These are phyloP conservation scores for Ianthella basta DNA, from an alignment of 37 sponge, comb jelly and placozoan genomes.

Conservation along the genomic window DNA sequence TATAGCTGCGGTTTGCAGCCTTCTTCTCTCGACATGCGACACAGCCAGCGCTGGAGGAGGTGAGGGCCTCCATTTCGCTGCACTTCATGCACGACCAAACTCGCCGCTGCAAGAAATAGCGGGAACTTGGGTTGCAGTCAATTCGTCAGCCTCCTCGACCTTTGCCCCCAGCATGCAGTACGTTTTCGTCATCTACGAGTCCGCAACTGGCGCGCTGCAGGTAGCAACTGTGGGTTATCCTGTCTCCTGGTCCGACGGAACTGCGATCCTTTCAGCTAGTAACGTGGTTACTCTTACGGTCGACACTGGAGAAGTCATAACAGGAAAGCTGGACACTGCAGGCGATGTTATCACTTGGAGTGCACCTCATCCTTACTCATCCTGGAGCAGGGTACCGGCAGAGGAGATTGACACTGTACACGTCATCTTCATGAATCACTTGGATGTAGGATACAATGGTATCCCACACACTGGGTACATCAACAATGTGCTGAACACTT, in stretches of 20 bases:
- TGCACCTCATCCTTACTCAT: not conserved
- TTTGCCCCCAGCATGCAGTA: not conserved
- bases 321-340: not conserved
- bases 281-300: not conserved
- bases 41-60: no score
- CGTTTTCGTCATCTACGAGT: no score
- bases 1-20: no score
- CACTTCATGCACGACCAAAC: no score
- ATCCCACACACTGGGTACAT: slow-evolving; percentile 55
- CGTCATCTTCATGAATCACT: slow-evolving; percentile 77
- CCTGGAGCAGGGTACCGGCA: slow-evolving; percentile 48
- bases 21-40: no score
- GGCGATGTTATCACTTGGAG: not conserved
- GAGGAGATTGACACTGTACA: slow-evolving; percentile 46
- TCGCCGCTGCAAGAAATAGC: not conserved
- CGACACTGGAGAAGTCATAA: slow-evolving; percentile 9
- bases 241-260: no score
- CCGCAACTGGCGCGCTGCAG: no score
- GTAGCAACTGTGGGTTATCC: no score
- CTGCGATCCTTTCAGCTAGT: not conserved
- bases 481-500: slow-evolving; percentile 56
- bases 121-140: not conserved
- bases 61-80: no score
- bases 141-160: not conserved
- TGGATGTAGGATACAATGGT: slow-evolving; percentile 74